These are phyloP conservation scores for Patella ulyssiponensis DNA, from an alignment of 2,888 invertebrate genomes.

Conservation along the genomic window DNA sequence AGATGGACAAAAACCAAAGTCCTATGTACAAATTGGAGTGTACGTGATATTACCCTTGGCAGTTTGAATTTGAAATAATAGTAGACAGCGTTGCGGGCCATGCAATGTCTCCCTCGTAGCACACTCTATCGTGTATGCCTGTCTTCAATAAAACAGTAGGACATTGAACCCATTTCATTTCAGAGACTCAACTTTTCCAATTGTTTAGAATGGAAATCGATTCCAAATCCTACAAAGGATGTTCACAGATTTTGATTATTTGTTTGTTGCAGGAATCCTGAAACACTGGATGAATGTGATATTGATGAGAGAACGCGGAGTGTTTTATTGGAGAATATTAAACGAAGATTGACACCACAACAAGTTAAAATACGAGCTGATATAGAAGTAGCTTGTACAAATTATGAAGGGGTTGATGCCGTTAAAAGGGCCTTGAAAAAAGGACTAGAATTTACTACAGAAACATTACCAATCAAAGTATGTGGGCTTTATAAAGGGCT, in stretches of 20 bases:
- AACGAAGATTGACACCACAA: conserved; percentile 95
- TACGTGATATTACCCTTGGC: too few species aligned
- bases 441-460: conserved; percentile 91
- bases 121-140: too few species aligned
- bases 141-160: too few species aligned
- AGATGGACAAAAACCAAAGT: too few species aligned
- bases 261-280: conserved; percentile 83
- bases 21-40: too few species aligned
- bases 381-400: conserved; percentile 93
- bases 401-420: conserved; percentile 99
- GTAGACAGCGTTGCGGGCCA: too few species aligned
- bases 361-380: conserved; percentile 93
- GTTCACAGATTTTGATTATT: not conserved
- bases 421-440: conserved; percentile 91
- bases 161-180: too few species aligned
- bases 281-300: conserved; percentile 94
- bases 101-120: too few species aligned
- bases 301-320: conserved; percentile 93
- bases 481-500: not conserved
- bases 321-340: conserved; percentile 93
- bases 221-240: too few species aligned
- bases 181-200: too few species aligned
- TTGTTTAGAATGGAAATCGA: too few species aligned
- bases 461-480: conserved; percentile 92
- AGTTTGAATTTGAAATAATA: too few species aligned